Conservation (phyloP, 2,797 vertebrate genomes). For the Coluber constrictor region DNA sequence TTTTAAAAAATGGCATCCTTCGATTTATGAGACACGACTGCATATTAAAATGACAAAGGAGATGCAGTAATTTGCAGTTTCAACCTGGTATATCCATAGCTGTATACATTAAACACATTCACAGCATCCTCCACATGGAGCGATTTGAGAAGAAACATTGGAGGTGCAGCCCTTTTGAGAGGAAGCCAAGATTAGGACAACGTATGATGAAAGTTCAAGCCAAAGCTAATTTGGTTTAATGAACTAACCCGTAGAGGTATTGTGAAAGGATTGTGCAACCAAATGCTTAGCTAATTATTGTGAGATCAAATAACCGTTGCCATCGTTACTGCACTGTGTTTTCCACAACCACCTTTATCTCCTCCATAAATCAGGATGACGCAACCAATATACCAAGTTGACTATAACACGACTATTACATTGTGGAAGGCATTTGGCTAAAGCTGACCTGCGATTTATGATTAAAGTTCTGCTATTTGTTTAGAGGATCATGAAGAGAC, state of each 20-base stretch:
- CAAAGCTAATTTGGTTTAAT: constrained; percentile 83
- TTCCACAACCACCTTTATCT: constrained; percentile 81
- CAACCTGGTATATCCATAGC: background rate
- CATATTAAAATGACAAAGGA: background rate
- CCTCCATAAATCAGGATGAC: constrained; percentile 80
- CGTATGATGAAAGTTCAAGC: constrained; percentile 77
- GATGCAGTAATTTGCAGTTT: constrained; percentile 21
- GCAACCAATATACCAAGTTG: constrained; percentile 75
- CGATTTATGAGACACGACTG: background rate
- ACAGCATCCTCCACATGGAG: constrained; percentile 40
- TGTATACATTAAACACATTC: constrained; percentile 14
- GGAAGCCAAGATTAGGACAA: constrained; percentile 68
- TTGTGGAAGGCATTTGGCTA: constrained; percentile 65
- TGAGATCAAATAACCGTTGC: constrained; percentile 83
- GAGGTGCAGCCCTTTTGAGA: constrained; percentile 59
- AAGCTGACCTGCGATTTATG: constrained; percentile 54
- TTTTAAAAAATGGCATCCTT: background rate
- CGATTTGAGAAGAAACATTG: constrained; percentile 48
- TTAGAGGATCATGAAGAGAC: constrained; percentile 52
- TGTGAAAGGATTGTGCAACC: constrained; percentile 82
- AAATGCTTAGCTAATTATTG: constrained; percentile 80
- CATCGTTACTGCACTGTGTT: constrained; percentile 78
- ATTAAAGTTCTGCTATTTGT: constrained; percentile 61
- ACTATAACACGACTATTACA: constrained; percentile 71
- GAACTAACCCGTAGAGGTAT: constrained; percentile 77